These are phyloP conservation scores for Pandemis cinnamomeana DNA, from an alignment of 2,888 invertebrate species.

Conservation along the genomic window DNA sequence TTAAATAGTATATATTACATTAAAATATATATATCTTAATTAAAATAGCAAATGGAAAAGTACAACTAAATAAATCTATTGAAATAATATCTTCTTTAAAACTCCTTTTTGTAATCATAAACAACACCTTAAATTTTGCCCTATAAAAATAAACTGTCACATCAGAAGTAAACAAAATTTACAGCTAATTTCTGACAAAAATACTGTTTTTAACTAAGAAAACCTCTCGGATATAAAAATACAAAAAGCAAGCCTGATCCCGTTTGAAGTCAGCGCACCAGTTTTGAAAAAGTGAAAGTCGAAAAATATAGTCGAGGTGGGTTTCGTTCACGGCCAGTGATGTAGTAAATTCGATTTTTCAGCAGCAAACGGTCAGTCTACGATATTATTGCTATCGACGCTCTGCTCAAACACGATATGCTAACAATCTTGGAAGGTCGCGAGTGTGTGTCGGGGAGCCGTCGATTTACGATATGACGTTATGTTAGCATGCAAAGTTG, in stretches of 20 bases:
- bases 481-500: slow-evolving; percentile 23
- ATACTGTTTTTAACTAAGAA: slow-evolving; percentile 72
- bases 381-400: slow-evolving; percentile 31
- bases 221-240: slow-evolving; percentile 79
- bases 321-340: slow-evolving; percentile 46
- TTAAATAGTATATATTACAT: slow-evolving; percentile 84
- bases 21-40: slow-evolving; percentile 83
- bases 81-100: slow-evolving; percentile 74
- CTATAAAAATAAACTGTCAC: slow-evolving; percentile 68
- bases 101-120: slow-evolving; percentile 69
- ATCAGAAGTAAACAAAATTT: slow-evolving; percentile 68
- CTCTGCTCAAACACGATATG: slow-evolving; percentile 26
- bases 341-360: slow-evolving; percentile 41
- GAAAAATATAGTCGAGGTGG: slow-evolving; percentile 78
- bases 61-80: slow-evolving; percentile 81
- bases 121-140: slow-evolving; percentile 75
- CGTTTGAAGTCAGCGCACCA: slow-evolving; percentile 67
- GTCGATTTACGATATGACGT: slow-evolving; percentile 28
- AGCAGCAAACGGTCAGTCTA: slow-evolving; percentile 37
- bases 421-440: slow-evolving; percentile 35
- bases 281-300: slow-evolving; percentile 68
- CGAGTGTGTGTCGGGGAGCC: slow-evolving; percentile 18
- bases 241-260: slow-evolving; percentile 81
- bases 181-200: slow-evolving; percentile 70
- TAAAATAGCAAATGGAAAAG: slow-evolving; percentile 81